phyloP scores from a whole-genome alignment of 2,113 vertebrate genomes.

The Arizona elegans region DNA sequence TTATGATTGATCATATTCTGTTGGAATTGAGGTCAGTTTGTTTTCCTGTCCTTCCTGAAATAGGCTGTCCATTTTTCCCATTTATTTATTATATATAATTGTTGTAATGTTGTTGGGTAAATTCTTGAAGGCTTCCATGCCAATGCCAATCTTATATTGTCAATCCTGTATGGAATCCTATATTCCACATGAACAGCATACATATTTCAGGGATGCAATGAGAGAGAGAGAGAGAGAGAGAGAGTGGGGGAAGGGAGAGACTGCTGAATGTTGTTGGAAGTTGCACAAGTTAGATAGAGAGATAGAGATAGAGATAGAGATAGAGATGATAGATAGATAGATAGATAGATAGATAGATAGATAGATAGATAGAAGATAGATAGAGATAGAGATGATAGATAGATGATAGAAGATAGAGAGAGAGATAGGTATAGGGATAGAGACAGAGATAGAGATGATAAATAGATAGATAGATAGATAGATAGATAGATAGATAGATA shows the following conservation, averaged over 20 bases:
- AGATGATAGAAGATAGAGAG: too few species aligned
- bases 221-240: background rate
- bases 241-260: background rate
- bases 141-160: background rate
- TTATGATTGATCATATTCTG: conserved; percentile 45
- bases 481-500: too few species aligned
- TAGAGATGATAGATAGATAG: too few species aligned
- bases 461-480: too few species aligned
- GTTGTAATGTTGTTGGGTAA: background rate
- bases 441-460: too few species aligned
- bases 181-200: background rate
- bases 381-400: too few species aligned
- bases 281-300: background rate
- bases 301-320: too few species aligned
- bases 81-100: background rate
- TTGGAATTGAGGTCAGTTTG: conserved; percentile 39
- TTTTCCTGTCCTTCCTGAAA: background rate
- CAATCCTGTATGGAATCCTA: background rate
- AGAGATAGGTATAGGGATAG: too few species aligned
- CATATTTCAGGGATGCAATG: background rate
- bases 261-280: background rate
- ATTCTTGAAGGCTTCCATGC: background rate
- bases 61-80: background rate
- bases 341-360: too few species aligned
- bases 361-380: too few species aligned